Conservation (phyloP, 2,797 vertebrate genomes). For the Chloroceryle inda region DNA sequence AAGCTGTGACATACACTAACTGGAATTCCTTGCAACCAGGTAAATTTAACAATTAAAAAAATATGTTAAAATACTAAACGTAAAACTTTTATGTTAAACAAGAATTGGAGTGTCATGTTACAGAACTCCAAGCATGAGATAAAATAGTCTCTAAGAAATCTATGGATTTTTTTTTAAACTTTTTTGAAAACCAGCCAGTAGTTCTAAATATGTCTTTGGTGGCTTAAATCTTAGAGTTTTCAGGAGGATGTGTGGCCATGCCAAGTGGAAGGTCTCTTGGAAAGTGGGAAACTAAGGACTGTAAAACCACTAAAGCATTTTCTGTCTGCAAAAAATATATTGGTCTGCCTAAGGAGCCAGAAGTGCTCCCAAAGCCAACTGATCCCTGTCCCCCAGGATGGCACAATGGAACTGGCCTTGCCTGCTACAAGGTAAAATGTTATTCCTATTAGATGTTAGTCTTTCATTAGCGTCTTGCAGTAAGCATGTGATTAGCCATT, state of each 20-base stretch:
- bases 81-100: not conserved
- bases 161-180: not conserved
- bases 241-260: conserved; percentile 89
- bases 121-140: not conserved
- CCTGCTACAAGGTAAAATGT: conserved; percentile 92
- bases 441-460: not conserved
- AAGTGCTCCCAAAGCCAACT: conserved; percentile 78
- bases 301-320: conserved; percentile 88
- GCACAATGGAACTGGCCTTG: conserved; percentile 78
- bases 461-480: not conserved
- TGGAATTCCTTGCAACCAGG: conserved; percentile 90
- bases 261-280: conserved; percentile 85
- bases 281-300: conserved; percentile 91
- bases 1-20: conserved; percentile 85
- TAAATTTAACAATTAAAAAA: conserved; percentile 48
- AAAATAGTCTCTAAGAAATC: not conserved
- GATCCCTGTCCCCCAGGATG: conserved; percentile 88
- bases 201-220: conserved; percentile 14
- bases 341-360: conserved; percentile 64
- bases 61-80: not conserved
- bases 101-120: not conserved
- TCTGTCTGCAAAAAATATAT: conserved; percentile 90
- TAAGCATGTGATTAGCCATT: not conserved
- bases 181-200: not conserved
- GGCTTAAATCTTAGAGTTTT: conserved; percentile 76